A percentile compares a stretch with the other conserved stretches of the same genome.
phyloP scores from a whole-genome alignment of 1,140 invertebrate species.

The Amphibalanus amphitrite region DNA sequence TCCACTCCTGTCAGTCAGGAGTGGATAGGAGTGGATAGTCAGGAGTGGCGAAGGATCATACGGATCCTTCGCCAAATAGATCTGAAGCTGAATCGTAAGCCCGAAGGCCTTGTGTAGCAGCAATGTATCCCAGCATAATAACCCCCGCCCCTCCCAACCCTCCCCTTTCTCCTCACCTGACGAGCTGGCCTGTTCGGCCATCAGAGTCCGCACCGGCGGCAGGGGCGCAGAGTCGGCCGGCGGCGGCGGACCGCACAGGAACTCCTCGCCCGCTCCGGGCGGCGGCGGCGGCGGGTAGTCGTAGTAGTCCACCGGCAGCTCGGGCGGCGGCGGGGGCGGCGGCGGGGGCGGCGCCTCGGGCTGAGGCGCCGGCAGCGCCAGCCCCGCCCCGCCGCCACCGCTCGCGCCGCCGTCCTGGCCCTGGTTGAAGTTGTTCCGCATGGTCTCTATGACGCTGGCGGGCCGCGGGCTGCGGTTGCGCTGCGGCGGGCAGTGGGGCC shows the following conservation, averaged over 20 bases:
- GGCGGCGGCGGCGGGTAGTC: not conserved
- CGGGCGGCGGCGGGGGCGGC: not conserved
- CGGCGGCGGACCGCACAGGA: not conserved
- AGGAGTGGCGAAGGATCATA: too few species aligned
- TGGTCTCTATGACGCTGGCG: not conserved
- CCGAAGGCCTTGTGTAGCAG: too few species aligned
- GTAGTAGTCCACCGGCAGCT: not conserved
- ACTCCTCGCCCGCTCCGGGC: not conserved
- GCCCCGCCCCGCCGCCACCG: too few species aligned
- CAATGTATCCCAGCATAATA: too few species aligned
- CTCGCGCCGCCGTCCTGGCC: not conserved
- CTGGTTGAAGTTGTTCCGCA: constrained; percentile 1
- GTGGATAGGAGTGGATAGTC: too few species aligned
- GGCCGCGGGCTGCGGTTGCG: not conserved
- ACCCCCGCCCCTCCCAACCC: too few species aligned
- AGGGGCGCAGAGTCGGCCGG: not conserved
- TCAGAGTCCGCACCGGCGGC: not conserved
- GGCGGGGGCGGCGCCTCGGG: not conserved
- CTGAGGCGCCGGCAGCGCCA: too few species aligned
- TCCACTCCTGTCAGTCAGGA: too few species aligned
- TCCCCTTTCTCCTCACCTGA: not conserved
- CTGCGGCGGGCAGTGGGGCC: not conserved
- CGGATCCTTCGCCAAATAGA: too few species aligned
- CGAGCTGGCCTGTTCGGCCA: not conserved
- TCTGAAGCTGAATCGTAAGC: too few species aligned